Percentiles rank a stretch among this genome's conserved stretches.
Conservation (phyloP, 2,888 invertebrate genomes). For the Lordiphosa fenestrarum region DNA sequence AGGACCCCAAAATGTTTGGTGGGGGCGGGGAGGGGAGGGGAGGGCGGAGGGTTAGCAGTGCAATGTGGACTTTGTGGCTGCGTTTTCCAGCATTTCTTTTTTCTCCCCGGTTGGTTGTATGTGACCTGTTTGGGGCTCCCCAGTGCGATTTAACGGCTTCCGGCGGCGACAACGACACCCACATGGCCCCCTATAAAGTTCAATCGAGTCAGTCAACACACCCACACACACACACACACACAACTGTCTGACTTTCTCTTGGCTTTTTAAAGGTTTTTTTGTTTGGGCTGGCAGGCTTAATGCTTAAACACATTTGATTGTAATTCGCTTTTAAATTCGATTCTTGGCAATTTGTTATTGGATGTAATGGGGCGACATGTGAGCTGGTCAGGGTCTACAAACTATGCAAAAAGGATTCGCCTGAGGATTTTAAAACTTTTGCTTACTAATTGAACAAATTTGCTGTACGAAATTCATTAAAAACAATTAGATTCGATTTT, state of each 20-base stretch:
- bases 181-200: conserved; percentile 48
- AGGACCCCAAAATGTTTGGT: too few relatives aligned
- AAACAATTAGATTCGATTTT: too few relatives aligned
- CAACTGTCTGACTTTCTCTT: conserved; percentile 16
- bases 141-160: conserved; percentile 56
- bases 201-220: conserved; percentile 53
- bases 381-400: conserved; percentile 39
- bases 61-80: conserved; percentile 66
- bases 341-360: conserved; percentile 72
- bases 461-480: conserved; percentile 13
- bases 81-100: conserved; percentile 20
- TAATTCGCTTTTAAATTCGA: conserved; percentile 74
- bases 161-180: conserved; percentile 46
- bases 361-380: conserved; percentile 71
- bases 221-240: conserved; percentile 8
- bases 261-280: conserved; percentile 14
- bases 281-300: conserved; percentile 52
- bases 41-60: conserved; percentile 27
- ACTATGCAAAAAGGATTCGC: too few relatives aligned
- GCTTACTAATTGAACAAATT: conserved; percentile 10
- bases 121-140: conserved; percentile 27
- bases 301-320: conserved; percentile 74
- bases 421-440: conserved; percentile 2
- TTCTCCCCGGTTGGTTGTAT: conserved; percentile 28
- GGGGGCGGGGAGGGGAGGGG: background rate